A percentile compares a stretch with the other conserved stretches of the same genome.
phyloP scores from a whole-genome alignment of 2,797 vertebrate species.

The Arvicola amphibius region DNA sequence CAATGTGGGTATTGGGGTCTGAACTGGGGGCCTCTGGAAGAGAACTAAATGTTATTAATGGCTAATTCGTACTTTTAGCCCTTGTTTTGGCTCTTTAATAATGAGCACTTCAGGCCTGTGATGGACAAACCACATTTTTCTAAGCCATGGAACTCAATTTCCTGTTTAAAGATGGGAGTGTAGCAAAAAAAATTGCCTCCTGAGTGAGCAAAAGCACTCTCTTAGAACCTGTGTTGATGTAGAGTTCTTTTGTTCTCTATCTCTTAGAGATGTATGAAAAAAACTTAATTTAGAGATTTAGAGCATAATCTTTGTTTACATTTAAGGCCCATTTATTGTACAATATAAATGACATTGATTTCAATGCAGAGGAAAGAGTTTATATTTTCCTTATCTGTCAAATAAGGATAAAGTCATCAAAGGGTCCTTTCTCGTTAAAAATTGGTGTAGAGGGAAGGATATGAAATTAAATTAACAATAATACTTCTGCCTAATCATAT shows the following conservation, averaged over 20 bases:
- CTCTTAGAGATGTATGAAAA: not conserved
- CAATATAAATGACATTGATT: not conserved
- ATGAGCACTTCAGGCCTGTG: not conserved
- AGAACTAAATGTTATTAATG: not conserved
- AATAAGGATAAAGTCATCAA: slow-evolving; percentile 3
- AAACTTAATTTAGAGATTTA: slow-evolving; percentile 15
- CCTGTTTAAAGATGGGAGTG: not conserved
- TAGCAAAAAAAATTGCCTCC: not conserved
- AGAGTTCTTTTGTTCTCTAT: not conserved
- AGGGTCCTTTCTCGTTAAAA: slow-evolving; percentile 24
- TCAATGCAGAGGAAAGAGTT: slow-evolving; percentile 20
- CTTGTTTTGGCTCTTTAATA: not conserved
- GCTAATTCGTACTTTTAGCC: not conserved
- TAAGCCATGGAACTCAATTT: slow-evolving; percentile 37
- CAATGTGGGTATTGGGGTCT: not conserved
- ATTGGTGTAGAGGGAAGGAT: not conserved
- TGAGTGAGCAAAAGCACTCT: not conserved
- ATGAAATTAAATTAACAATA: not conserved
- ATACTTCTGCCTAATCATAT: not conserved
- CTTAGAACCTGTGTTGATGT: not conserved
- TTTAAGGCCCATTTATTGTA: not conserved
- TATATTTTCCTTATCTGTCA: slow-evolving; percentile 31
- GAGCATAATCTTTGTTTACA: slow-evolving; percentile 22
- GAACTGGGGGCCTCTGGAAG: not conserved
- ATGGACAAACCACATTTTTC: slow-evolving; percentile 54